A percentile compares a stretch with the other conserved stretches of the same genome.
Conservation (phyloP, 2,797 vertebrate genomes). For the Pelobates cultripes region DNA sequence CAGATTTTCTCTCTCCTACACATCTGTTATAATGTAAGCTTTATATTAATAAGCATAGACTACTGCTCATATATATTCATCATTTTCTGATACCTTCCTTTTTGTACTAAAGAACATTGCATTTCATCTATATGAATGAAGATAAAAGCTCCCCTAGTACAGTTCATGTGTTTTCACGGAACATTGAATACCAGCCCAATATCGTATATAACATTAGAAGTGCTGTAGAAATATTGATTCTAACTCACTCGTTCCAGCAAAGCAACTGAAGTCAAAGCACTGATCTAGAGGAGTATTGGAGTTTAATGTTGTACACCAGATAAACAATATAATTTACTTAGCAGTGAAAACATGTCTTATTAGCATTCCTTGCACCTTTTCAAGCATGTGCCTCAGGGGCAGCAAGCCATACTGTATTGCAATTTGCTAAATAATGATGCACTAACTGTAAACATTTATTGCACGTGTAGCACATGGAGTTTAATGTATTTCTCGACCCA, state of each 20-base stretch:
- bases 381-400: conserved; percentile 8
- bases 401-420: not conserved
- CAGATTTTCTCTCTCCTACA: too few species aligned
- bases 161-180: conserved; percentile 27
- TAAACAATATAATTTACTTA: conserved; percentile 42
- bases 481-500: conserved; percentile 7
- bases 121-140: conserved; percentile 5
- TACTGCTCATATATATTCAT: not conserved
- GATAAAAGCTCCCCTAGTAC: not conserved
- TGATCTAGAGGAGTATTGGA: conserved; percentile 18
- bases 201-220: conserved; percentile 34
- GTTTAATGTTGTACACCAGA: conserved; percentile 27
- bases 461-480: conserved; percentile 6
- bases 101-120: not conserved
- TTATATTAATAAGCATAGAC: not conserved
- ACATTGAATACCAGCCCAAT: conserved; percentile 16
- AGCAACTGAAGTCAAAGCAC: conserved; percentile 9
- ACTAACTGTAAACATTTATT: conserved; percentile 27
- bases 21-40: not conserved
- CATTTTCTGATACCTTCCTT: not conserved
- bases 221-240: conserved; percentile 44
- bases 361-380: conserved; percentile 12
- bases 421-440: conserved; percentile 29
- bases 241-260: conserved; percentile 14
- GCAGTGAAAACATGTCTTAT: conserved; percentile 23